phyloP scores from a whole-genome alignment of 2,113 vertebrate genomes.

The Argyrosomus japonicus region DNA sequence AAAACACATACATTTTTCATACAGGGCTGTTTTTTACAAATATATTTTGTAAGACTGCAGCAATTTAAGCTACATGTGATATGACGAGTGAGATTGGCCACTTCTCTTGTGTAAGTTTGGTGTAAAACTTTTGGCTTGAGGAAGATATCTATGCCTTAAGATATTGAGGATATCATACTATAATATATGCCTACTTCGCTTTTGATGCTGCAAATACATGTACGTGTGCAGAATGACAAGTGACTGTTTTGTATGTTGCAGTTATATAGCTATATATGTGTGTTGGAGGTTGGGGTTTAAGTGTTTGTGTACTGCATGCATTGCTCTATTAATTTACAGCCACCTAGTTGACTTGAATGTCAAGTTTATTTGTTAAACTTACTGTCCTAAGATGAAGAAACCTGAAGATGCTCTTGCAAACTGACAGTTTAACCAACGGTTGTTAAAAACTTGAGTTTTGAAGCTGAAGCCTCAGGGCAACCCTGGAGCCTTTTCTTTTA shows the following conservation, averaged over 20 bases:
- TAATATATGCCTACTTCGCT: not conserved
- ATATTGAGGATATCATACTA: not conserved
- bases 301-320: not conserved
- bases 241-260: not conserved
- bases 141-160: not conserved
- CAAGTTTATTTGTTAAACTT: not conserved
- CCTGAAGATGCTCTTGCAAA: not conserved
- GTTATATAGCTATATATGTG: not conserved
- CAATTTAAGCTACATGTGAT: not conserved
- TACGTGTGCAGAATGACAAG: not conserved
- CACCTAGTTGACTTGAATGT: not conserved
- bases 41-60: slow-evolving; percentile 47
- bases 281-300: not conserved
- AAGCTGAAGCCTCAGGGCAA: slow-evolving; percentile 11
- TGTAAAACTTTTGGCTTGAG: too few species aligned
- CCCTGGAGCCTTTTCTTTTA: not conserved
- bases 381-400: not conserved
- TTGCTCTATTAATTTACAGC: not conserved
- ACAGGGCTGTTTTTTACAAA: slow-evolving; percentile 33
- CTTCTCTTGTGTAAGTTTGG: not conserved
- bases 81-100: not conserved
- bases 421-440: not conserved
- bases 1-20: slow-evolving; percentile 79
- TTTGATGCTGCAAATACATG: not conserved
- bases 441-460: slow-evolving; percentile 2